phyloP scores from a whole-genome alignment of 2,888 invertebrate species.

The Oscheius sp. region DNA sequence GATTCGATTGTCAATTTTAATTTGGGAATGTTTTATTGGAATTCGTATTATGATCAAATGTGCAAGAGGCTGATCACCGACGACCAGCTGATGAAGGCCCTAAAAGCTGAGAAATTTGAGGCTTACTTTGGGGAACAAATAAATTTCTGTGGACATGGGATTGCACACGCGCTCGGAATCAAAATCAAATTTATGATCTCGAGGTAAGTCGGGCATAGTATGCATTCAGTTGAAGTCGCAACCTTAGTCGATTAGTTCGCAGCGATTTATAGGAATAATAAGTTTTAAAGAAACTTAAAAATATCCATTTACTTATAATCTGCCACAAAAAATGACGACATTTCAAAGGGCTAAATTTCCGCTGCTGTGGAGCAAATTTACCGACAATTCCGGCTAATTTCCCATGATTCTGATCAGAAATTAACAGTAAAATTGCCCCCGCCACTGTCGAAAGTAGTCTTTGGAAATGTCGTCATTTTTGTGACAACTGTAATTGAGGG shows the following conservation, averaged over 20 bases:
- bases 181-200: constrained; percentile 57
- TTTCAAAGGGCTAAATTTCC: too few species aligned
- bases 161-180: constrained; percentile 51
- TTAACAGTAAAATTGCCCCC: too few species aligned
- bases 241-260: too few species aligned
- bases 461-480: too few species aligned
- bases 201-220: constrained; percentile 40
- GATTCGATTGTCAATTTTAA: not conserved
- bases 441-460: too few species aligned
- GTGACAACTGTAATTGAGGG: too few species aligned
- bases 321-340: too few species aligned
- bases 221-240: not conserved
- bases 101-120: constrained; percentile 57
- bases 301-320: too few species aligned
- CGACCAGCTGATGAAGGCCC: constrained; percentile 43
- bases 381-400: too few species aligned
- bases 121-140: constrained; percentile 59
- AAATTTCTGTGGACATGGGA: constrained; percentile 53
- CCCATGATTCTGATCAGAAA: too few species aligned
- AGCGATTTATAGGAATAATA: not conserved
- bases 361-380: too few species aligned
- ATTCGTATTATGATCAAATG: not conserved
- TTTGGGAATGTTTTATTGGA: not conserved
- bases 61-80: constrained; percentile 24
- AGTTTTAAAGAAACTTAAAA: too few species aligned